Percentiles rank a stretch among this genome's conserved stretches.
Evolutionary conservation across 2,888 invertebrate species (phyloP).

Genomic region (Cryptus armator): DNA sequence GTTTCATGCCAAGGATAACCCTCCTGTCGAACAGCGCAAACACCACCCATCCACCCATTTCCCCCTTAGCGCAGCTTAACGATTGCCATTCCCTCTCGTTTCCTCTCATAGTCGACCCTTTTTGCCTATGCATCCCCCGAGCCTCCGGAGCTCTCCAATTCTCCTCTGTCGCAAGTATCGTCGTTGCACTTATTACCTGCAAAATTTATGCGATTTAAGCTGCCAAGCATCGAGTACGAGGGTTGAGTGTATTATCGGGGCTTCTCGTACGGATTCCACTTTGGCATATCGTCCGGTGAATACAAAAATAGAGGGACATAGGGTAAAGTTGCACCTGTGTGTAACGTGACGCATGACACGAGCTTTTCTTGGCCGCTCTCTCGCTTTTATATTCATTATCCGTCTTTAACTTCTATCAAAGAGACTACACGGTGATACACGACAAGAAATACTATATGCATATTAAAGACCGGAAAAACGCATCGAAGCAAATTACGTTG

Average conservation of each 20-base stretch:
- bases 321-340: constrained; percentile 2
- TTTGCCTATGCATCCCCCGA: background rate
- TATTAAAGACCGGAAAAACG: background rate
- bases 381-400: no score
- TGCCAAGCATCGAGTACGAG: constrained; percentile 22
- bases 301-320: constrained; percentile 22
- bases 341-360: background rate
- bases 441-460: background rate
- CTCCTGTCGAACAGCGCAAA: constrained; percentile 41
- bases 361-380: constrained; percentile 1
- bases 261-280: constrained; percentile 1
- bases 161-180: constrained; percentile 18
- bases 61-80: constrained; percentile 1
- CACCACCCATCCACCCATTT: background rate
- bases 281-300: constrained; percentile 29
- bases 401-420: background rate
- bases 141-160: background rate
- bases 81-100: constrained; percentile 3
- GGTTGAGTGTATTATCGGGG: constrained; percentile 18
- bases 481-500: constrained; percentile 10
- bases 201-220: constrained; percentile 38
- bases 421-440: background rate
- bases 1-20: constrained; percentile 5
- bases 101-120: constrained; percentile 10
- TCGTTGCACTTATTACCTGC: constrained; percentile 48